A percentile compares a stretch with the other conserved stretches of the same genome.
These are phyloP conservation scores for Triplophysa tibetana DNA, from an alignment of 2,113 vertebrate species.

Conservation along the genomic window DNA sequence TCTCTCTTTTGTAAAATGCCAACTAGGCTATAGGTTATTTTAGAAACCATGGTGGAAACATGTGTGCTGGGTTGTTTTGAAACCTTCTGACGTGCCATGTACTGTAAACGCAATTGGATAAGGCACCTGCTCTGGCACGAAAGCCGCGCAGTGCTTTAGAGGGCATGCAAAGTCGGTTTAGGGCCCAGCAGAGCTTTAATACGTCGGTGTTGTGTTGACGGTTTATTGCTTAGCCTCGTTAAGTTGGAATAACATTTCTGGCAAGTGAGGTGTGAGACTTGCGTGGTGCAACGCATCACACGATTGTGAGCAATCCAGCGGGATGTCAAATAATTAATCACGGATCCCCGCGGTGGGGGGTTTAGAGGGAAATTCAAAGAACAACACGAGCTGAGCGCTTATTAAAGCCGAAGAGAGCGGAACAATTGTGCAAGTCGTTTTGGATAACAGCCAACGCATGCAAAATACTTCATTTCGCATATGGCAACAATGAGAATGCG, in stretches of 20 bases:
- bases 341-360: slow-evolving; percentile 8
- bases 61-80: neutral
- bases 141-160: neutral
- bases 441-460: slow-evolving; percentile 16
- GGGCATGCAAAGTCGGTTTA: slow-evolving; percentile 20
- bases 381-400: slow-evolving; percentile 23
- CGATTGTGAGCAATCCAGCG: neutral
- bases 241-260: slow-evolving; percentile 20
- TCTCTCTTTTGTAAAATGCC: no score
- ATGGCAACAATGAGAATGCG: slow-evolving; percentile 9
- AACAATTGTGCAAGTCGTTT: slow-evolving; percentile 25
- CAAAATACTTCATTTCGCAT: neutral
- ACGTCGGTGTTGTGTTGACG: neutral
- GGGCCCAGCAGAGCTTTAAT: slow-evolving; percentile 17
- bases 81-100: neutral
- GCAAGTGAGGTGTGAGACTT: neutral
- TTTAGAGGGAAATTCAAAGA: slow-evolving; percentile 30
- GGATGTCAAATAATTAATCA: slow-evolving; percentile 30
- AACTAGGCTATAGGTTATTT: neutral
- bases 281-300: slow-evolving; percentile 23
- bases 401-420: slow-evolving; percentile 24
- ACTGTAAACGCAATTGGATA: slow-evolving; percentile 5
- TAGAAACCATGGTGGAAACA: neutral
- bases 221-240: slow-evolving; percentile 23
- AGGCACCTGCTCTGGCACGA: slow-evolving; percentile 27